Conservation (phyloP, 2,797 vertebrate genomes). For the Acrossocheilus fasciatus region DNA sequence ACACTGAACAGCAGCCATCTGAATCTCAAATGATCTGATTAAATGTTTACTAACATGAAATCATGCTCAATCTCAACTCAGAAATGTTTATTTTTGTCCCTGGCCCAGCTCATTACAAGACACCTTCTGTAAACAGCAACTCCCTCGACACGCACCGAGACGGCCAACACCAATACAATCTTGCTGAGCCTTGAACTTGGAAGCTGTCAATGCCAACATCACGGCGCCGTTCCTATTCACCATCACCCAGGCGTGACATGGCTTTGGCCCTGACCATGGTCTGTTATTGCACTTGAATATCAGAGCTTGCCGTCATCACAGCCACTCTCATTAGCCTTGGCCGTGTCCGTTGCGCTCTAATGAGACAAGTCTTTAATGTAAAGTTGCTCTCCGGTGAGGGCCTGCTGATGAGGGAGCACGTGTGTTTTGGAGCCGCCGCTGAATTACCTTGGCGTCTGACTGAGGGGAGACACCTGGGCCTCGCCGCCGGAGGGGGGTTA, state of each 20-base stretch:
- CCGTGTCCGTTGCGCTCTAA: constrained; percentile 79
- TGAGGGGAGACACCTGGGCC: constrained; percentile 84
- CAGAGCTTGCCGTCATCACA: constrained; percentile 81
- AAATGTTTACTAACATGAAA: not conserved
- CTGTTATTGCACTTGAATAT: constrained; percentile 79
- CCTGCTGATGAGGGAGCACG: constrained; percentile 67
- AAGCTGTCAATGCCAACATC: constrained; percentile 66
- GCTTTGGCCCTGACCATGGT: constrained; percentile 80
- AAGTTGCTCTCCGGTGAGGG: constrained; percentile 64
- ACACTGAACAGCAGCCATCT: not conserved
- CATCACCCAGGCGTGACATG: constrained; percentile 68
- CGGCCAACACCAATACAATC: constrained; percentile 40
- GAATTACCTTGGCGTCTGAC: constrained; percentile 83
- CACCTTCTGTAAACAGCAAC: constrained; percentile 3
- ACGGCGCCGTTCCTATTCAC: constrained; percentile 48
- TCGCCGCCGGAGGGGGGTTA: constrained; percentile 75
- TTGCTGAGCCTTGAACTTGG: constrained; percentile 71
- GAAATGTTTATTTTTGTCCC: not conserved
- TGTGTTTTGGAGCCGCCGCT: constrained; percentile 78
- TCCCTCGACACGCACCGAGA: not conserved
- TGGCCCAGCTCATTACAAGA: not conserved
- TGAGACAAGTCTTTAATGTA: constrained; percentile 85
- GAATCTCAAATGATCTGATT: constrained; percentile 13
- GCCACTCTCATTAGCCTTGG: constrained; percentile 77
- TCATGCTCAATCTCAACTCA: not conserved